These are phyloP conservation scores for Speoplatyrhinus poulsoni DNA, from an alignment of 2,113 vertebrate species.

Conservation along the genomic window DNA sequence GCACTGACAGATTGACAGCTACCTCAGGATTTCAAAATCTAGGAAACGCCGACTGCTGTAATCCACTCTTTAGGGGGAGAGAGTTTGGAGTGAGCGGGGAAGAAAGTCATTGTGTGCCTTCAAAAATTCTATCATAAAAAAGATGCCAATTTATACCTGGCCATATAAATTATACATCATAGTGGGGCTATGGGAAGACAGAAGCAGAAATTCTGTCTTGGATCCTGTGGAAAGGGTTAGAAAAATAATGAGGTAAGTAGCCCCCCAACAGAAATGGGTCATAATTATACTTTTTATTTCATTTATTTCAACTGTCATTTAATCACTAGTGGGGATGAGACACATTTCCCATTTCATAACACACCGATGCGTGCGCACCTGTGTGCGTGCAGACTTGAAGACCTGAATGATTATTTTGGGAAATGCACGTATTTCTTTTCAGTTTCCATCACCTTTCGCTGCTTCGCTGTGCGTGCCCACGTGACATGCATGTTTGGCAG, in stretches of 20 bases:
- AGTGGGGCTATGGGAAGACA: background rate
- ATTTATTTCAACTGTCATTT: slow-evolving; percentile 6
- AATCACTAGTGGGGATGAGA: slow-evolving; percentile 17
- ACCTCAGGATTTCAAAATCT: background rate
- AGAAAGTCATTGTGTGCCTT: background rate
- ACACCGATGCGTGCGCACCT: background rate
- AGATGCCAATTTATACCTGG: background rate
- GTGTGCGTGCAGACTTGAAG: too few relatives aligned
- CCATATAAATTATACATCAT: slow-evolving; percentile 18
- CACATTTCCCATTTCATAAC: slow-evolving; percentile 9
- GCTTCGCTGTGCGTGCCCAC: too few relatives aligned
- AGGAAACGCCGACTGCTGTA: background rate
- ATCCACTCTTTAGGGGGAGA: background rate
- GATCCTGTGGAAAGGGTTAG: slow-evolving; percentile 15
- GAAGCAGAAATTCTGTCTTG: slow-evolving; percentile 15
- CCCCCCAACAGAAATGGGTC: slow-evolving; percentile 7
- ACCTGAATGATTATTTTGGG: too few relatives aligned
- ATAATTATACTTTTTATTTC: slow-evolving; percentile 36
- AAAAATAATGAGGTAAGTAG: slow-evolving; percentile 29
- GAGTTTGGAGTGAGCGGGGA: background rate
- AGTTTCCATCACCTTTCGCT: too few relatives aligned
- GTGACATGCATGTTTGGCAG: background rate
- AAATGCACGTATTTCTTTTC: too few relatives aligned
- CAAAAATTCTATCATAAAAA: slow-evolving; percentile 4
- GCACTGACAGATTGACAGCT: slow-evolving; percentile 29